These are phyloP conservation scores for Heterotilapia buettikoferi DNA, from an alignment of 2,113 vertebrate genomes.

Conservation along the genomic window DNA sequence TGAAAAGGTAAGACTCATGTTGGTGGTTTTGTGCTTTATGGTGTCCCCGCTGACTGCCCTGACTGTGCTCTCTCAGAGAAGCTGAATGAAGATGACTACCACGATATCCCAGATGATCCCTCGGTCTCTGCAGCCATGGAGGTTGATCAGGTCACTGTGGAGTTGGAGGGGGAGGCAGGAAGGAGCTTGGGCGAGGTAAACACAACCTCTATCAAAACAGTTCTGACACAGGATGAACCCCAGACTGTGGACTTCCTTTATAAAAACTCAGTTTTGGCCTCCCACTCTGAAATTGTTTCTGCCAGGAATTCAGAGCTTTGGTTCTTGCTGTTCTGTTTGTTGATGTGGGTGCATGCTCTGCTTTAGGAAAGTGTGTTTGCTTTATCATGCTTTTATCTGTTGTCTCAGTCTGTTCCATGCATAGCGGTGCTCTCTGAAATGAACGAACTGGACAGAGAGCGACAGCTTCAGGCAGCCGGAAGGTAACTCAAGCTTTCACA, in stretches of 20 bases:
- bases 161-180: constrained; percentile 57
- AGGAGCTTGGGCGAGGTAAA: constrained; percentile 72
- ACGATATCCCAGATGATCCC: constrained; percentile 74
- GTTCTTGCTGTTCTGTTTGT: background rate
- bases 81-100: constrained; percentile 76
- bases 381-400: background rate
- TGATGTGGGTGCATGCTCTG: background rate
- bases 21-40: background rate
- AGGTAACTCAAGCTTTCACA: constrained; percentile 18
- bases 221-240: constrained; percentile 62
- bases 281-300: constrained; percentile 1
- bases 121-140: constrained; percentile 68
- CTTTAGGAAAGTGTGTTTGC: background rate
- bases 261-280: background rate
- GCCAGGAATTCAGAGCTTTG: background rate
- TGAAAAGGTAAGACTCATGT: background rate
- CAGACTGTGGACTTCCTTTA: constrained; percentile 62
- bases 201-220: constrained; percentile 51
- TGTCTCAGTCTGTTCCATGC: constrained; percentile 62
- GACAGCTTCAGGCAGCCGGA: constrained; percentile 20
- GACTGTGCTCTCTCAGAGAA: constrained; percentile 41
- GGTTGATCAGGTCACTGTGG: constrained; percentile 68
- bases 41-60: background rate
- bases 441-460: constrained; percentile 58
- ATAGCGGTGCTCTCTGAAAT: constrained; percentile 64